Percentiles rank a stretch among this genome's conserved stretches.
Conservation (phyloP, 1,140 invertebrate genomes). For the Pseudoatta argentina region DNA sequence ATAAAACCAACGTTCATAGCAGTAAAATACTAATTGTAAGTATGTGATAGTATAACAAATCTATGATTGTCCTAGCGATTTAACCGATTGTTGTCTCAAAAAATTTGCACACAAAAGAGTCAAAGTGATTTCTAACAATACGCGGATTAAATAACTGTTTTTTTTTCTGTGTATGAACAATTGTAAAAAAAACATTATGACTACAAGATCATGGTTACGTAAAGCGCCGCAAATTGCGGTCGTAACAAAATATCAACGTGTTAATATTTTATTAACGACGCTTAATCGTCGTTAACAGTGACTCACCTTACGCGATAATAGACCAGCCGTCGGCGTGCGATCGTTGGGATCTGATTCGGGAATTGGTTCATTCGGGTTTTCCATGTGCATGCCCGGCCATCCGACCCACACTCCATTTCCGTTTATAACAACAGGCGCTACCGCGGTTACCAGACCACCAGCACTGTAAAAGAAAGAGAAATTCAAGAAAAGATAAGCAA, state of each 20-base stretch:
- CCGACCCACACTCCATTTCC: conserved; percentile 95
- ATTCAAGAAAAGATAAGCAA: not conserved
- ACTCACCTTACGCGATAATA: conserved; percentile 92
- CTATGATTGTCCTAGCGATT: not conserved
- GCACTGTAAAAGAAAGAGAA: conserved; percentile 87
- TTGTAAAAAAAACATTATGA: not conserved
- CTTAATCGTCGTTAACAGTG: not conserved
- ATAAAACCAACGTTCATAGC: not conserved
- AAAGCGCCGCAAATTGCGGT: not conserved
- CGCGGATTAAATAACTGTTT: not conserved
- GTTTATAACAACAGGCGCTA: conserved; percentile 95
- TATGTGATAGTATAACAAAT: not conserved
- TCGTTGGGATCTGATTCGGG: conserved; percentile 95
- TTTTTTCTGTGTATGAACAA: not conserved
- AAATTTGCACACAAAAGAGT: not conserved
- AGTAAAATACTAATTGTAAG: no score
- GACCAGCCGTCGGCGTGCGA: conserved; percentile 93
- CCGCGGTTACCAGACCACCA: conserved; percentile 95
- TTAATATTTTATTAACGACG: no score
- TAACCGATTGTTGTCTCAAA: not conserved
- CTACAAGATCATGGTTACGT: not conserved
- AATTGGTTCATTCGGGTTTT: conserved; percentile 91
- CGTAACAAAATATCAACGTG: not conserved
- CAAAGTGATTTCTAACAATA: not conserved
- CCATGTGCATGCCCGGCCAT: conserved; percentile 94